These are phyloP conservation scores for Coptodon bakossiorum DNA, from an alignment of 2,113 vertebrate species.

Conservation along the genomic window DNA sequence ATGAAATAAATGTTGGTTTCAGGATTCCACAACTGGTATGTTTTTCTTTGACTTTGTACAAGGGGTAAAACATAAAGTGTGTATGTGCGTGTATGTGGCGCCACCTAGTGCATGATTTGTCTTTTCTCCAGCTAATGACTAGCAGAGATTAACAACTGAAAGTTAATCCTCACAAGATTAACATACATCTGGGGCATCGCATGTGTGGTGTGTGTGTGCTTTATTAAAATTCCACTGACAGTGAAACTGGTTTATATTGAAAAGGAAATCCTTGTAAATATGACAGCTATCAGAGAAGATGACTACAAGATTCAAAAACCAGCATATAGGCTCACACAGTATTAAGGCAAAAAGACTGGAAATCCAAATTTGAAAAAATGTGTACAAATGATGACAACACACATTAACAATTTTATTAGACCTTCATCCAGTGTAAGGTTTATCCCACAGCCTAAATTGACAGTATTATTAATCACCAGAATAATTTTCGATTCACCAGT, in stretches of 20 bases:
- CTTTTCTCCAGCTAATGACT: background rate
- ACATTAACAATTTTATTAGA: background rate
- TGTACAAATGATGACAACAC: rapidly evolving
- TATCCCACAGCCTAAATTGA: background rate
- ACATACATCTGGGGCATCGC: background rate
- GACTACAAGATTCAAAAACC: background rate
- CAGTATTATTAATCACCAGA: background rate
- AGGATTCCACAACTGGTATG: slow-evolving; percentile 65
- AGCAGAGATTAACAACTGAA: background rate
- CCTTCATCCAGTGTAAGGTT: rapidly evolving
- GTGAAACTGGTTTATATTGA: background rate
- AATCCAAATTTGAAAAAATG: background rate
- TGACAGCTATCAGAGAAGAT: background rate
- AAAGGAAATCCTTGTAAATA: background rate
- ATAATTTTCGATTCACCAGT: rapidly evolving
- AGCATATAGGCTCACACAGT: background rate
- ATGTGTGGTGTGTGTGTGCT: background rate
- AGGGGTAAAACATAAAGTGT: background rate
- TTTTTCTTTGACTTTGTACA: background rate
- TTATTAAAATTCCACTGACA: background rate
- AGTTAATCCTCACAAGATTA: slow-evolving; percentile 16
- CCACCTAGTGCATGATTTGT: slow-evolving; percentile 12
- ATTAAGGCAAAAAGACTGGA: background rate
- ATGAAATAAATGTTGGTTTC: slow-evolving; percentile 90
- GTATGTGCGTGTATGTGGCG: background rate